These are phyloP conservation scores for Scolanthus callimorphus DNA, from an alignment of 92 coral and sea anemone genomes.

Conservation along the genomic window DNA sequence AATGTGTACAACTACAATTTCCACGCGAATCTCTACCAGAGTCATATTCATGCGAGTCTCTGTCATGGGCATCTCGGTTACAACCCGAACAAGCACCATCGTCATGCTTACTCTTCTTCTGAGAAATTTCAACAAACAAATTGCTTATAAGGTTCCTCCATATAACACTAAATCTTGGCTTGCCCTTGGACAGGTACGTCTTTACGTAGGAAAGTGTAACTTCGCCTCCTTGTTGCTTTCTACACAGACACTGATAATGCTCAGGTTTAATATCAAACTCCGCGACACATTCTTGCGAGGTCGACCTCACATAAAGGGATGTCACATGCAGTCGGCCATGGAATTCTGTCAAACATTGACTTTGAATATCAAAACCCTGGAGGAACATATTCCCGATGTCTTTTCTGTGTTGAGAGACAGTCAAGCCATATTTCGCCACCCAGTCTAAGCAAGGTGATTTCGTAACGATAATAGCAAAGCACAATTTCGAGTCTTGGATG, in stretches of 20 bases:
- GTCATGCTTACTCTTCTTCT: no score
- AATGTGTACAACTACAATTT: no score
- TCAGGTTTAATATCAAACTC: conserved; percentile 36
- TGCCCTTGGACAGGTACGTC: conserved; percentile 24
- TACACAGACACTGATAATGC: conserved; percentile 22
- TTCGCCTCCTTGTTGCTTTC: conserved; percentile 15
- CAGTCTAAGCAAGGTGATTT: background rate
- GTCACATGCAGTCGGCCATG: conserved; percentile 31
- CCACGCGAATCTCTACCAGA: no score
- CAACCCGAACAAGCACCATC: no score
- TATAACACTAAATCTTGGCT: conserved; percentile 35
- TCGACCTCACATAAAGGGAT: conserved; percentile 15
- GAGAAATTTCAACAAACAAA: no score
- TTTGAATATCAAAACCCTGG: conserved; percentile 12
- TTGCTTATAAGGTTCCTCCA: no score
- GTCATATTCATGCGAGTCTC: no score
- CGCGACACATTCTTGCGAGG: conserved; percentile 20
- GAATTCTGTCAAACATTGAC: conserved; percentile 29
- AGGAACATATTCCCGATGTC: conserved; percentile 17
- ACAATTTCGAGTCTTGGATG: conserved; percentile 11
- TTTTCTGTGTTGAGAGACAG: conserved; percentile 32
- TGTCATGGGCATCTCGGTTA: no score
- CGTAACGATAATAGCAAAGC: conserved; percentile 17
- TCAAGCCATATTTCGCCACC: conserved; percentile 11
- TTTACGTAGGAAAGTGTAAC: conserved; percentile 16